Evolutionary conservation across 2,888 invertebrate species (phyloP), one percentile per base, ranked within the genome.

Genomic region (Sepioteuthis lessoniana): DNA sequence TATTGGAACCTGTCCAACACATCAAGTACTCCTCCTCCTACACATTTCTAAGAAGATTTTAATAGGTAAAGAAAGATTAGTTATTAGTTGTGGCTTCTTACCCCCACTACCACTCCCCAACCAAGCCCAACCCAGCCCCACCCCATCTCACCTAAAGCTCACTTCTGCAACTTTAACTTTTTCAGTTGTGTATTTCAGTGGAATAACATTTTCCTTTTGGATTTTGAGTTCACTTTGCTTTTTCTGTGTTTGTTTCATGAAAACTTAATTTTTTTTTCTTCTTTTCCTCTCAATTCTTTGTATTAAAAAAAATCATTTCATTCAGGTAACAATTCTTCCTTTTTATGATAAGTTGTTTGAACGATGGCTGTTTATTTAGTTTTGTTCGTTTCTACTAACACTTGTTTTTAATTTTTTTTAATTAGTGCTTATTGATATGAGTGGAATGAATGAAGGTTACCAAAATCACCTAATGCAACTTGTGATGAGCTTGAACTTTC

Each of bases 71-170:
- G 37, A 42, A 37, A 91, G 38, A 31, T 28, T 91, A 46, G 50
- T 60, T 93, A 93, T 46, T 38, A 60, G 76, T 50, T 47, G 93
- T 55, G 38, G 76, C 46, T 93, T 60, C 13, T 21, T 31, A 90
- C 95, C n/a, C 93, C 94, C 31, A 55, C 94, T 42, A 42, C 92
- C 50, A 38, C 90, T 25, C 92, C 93, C 91, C 93, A 93, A 76
- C 93, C 93, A 47, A 19, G 8, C 90, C 93, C 93, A 47, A 13
- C 4, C 55, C 93, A 94, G 13, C 25, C 55, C 25, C 25, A 2
- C 55, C 55, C 25, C 0, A 21, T 25, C 55, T 55, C 55, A 55
- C 55, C 55, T 55, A 55, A 55, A 25, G 55, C 55, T 55, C 55
- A 55, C 55, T 25, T 55, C 55, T 55, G 55, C 55, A 55, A 55